phyloP scores from a whole-genome alignment of 1,140 invertebrate genomes.

The Saxidomus purpurata region DNA sequence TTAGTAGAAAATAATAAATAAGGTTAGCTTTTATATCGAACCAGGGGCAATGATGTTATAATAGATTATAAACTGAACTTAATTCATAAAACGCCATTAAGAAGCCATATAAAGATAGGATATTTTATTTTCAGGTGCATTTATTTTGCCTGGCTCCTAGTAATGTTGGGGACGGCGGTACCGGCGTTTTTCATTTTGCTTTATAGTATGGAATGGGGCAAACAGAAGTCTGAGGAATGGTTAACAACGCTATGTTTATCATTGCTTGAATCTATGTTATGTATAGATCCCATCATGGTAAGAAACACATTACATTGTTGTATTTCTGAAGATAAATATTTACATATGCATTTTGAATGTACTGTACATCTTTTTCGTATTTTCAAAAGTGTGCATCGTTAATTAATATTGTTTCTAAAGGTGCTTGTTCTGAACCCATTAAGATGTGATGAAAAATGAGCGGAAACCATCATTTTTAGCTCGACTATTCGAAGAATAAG shows the following conservation, averaged over 20 bases:
- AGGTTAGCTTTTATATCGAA: too few species aligned
- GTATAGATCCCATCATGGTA: conserved; percentile 86
- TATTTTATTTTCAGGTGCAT: conserved; percentile 20
- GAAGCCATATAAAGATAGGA: too few species aligned
- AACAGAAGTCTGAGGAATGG: conserved; percentile 85
- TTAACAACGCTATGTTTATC: conserved; percentile 84
- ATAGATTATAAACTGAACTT: neutral
- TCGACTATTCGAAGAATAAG: too few species aligned
- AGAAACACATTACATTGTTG: too few species aligned
- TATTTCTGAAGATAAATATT: neutral
- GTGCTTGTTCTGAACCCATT: too few species aligned
- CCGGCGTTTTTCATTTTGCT: conserved; percentile 86
- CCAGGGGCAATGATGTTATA: too few species aligned
- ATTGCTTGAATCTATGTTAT: conserved; percentile 85
- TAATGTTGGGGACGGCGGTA: conserved; percentile 76
- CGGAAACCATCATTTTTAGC: too few species aligned
- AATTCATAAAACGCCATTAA: too few species aligned
- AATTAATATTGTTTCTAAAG: neutral
- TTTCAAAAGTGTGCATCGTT: neutral
- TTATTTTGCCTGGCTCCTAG: conserved; percentile 20
- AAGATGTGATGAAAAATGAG: too few species aligned
- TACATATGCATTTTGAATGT: neutral
- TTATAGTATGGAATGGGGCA: conserved; percentile 86
- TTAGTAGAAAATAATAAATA: too few species aligned
- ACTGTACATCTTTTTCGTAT: neutral